Evolutionary conservation across 2,113 vertebrate species (phyloP).

Genomic region (Chascanopsetta lugubris): DNA sequence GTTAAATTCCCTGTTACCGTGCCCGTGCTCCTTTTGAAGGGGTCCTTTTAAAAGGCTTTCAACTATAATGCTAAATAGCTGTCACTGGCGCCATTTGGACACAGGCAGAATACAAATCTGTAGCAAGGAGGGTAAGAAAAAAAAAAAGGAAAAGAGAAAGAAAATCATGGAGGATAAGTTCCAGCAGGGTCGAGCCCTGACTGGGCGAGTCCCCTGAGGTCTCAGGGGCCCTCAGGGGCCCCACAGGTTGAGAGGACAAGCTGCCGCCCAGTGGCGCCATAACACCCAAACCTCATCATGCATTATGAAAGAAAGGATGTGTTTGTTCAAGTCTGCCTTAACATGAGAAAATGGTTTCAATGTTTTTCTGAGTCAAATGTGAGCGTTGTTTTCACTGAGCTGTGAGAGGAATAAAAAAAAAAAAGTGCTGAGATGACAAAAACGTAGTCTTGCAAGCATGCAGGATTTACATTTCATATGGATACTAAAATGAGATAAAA

Average conservation of each 20-base stretch:
- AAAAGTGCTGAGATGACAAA: too few species aligned
- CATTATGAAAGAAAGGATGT: not conserved
- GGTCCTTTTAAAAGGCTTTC: slow-evolving; percentile 76
- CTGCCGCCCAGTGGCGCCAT: not conserved
- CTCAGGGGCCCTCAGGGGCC: slow-evolving; percentile 2
- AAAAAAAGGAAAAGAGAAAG: not conserved
- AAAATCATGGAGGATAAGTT: slow-evolving; percentile 21
- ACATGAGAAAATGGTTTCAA: not conserved
- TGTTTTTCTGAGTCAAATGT: not conserved
- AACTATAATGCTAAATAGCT: slow-evolving; percentile 79
- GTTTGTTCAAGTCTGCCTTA: not conserved
- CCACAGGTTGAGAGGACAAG: slow-evolving; percentile 14
- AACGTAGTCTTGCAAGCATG: too few species aligned
- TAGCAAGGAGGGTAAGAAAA: slow-evolving; percentile 2
- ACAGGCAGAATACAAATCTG: slow-evolving; percentile 65
- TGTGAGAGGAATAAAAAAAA: too few species aligned
- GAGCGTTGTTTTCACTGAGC: not conserved
- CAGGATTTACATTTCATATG: too few species aligned
- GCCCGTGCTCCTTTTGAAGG: slow-evolving; percentile 70
- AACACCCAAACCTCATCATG: slow-evolving; percentile 17
- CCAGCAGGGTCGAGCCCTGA: slow-evolving; percentile 12
- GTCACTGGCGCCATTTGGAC: slow-evolving; percentile 59
- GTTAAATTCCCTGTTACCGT: slow-evolving; percentile 65
- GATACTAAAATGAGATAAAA: too few species aligned
- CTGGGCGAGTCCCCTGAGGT: slow-evolving; percentile 1